Conservation (phyloP, 2,113 vertebrate genomes). For the Rhea americana region DNA sequence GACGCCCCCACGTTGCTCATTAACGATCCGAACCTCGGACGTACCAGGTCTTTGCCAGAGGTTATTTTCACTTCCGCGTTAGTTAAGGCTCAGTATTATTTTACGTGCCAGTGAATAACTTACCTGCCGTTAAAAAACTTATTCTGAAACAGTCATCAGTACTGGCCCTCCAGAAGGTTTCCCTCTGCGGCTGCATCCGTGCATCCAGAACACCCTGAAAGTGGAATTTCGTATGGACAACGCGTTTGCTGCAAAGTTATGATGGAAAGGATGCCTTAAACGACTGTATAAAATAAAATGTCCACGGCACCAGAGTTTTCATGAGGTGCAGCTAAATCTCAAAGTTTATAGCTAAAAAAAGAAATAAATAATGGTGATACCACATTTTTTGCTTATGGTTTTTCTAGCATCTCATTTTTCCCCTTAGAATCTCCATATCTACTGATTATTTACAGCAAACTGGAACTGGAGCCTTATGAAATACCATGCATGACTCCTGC, state of each 20-base stretch:
- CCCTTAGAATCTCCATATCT: constrained; percentile 32
- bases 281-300: background rate
- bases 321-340: background rate
- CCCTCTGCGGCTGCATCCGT: rapidly evolving
- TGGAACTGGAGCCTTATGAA: constrained; percentile 35
- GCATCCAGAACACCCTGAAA: rapidly evolving
- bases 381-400: background rate
- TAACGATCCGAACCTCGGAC: constrained; percentile 21
- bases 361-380: background rate
- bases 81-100: constrained; percentile 52
- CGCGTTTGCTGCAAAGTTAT: background rate
- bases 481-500: constrained; percentile 37
- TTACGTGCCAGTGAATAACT: constrained; percentile 58
- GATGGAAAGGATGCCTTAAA: background rate
- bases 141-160: background rate
- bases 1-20: background rate
- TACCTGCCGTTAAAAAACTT: constrained; percentile 21
- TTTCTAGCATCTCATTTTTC: constrained; percentile 42
- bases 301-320: background rate
- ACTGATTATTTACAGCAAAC: constrained; percentile 41
- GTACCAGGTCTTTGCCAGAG: constrained; percentile 21
- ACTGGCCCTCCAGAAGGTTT: rapidly evolving
- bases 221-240: background rate
- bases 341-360: background rate
- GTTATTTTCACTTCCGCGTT: constrained; percentile 34